A percentile compares a stretch with the other conserved stretches of the same genome.
phyloP scores from a whole-genome alignment of 2,113 vertebrate genomes.

The Cervus canadensis region DNA sequence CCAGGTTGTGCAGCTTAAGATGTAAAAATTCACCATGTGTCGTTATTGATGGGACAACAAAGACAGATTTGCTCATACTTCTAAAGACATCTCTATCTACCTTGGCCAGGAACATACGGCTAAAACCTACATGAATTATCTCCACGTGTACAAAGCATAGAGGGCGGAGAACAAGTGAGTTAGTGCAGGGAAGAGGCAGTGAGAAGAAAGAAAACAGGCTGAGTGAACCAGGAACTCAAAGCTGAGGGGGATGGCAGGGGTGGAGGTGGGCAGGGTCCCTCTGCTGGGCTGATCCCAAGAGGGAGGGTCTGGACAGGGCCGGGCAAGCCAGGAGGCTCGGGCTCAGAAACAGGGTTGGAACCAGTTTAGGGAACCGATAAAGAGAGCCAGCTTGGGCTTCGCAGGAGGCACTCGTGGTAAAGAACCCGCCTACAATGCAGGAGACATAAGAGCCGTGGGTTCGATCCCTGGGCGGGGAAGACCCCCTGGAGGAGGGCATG shows the following conservation, averaged over 20 bases:
- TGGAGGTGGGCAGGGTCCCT: background rate
- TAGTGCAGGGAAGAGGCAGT: background rate
- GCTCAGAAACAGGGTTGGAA: background rate
- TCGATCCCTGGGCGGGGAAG: background rate
- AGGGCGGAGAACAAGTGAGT: background rate
- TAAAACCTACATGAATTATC: background rate
- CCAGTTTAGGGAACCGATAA: background rate
- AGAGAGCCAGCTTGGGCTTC: background rate
- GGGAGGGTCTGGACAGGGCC: background rate
- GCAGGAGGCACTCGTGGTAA: background rate
- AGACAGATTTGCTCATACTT: background rate
- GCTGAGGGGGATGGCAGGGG: fast-evolving
- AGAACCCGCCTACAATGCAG: background rate
- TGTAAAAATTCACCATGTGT: background rate
- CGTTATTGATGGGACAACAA: background rate
- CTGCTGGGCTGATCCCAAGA: too few species aligned
- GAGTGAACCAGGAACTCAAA: background rate
- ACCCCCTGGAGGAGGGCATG: background rate
- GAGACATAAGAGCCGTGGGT: background rate
- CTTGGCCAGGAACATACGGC: background rate
- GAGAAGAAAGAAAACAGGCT: background rate
- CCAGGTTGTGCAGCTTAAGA: background rate
- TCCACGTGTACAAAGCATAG: background rate
- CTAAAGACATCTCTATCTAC: background rate
- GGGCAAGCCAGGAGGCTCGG: background rate